phyloP scores from a whole-genome alignment of 2,797 vertebrate species.

The Bovichtus variegatus region DNA sequence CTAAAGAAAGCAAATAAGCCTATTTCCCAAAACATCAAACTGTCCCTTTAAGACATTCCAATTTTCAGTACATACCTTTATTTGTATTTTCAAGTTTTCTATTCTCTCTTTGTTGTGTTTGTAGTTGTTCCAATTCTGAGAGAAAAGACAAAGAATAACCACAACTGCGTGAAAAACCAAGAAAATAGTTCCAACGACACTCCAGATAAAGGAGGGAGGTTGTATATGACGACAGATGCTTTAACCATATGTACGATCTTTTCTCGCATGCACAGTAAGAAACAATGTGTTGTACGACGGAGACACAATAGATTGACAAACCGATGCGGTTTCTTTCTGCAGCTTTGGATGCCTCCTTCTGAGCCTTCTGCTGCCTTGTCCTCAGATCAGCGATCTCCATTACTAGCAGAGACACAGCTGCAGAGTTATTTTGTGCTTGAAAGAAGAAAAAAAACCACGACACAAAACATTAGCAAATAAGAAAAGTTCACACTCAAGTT shows the following conservation, averaged over 20 bases:
- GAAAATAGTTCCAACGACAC: neutral
- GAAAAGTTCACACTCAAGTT: constrained; percentile 26
- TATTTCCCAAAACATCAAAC: neutral
- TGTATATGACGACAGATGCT: neutral
- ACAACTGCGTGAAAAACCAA: neutral
- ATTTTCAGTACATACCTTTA: constrained; percentile 36
- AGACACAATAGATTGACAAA: constrained; percentile 25
- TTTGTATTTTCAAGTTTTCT: constrained; percentile 46
- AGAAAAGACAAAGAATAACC: neutral
- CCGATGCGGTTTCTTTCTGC: neutral
- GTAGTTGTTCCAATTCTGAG: constrained; percentile 54
- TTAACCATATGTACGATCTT: neutral
- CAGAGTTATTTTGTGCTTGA: constrained; percentile 6
- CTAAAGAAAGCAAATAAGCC: neutral
- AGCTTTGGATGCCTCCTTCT: neutral
- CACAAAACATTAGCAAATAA: neutral
- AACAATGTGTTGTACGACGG: neutral
- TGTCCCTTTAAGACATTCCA: neutral
- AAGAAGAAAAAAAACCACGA: neutral
- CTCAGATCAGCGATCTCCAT: constrained; percentile 53
- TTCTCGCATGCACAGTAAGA: neutral
- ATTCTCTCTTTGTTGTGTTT: constrained; percentile 24
- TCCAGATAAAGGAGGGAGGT: neutral
- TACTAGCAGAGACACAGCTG: constrained; percentile 40
- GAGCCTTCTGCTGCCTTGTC: too few species aligned